Evolutionary conservation across 53 echinoderm and acorn worm species (phyloP).

Genomic region (Holothuria leucospilota): DNA sequence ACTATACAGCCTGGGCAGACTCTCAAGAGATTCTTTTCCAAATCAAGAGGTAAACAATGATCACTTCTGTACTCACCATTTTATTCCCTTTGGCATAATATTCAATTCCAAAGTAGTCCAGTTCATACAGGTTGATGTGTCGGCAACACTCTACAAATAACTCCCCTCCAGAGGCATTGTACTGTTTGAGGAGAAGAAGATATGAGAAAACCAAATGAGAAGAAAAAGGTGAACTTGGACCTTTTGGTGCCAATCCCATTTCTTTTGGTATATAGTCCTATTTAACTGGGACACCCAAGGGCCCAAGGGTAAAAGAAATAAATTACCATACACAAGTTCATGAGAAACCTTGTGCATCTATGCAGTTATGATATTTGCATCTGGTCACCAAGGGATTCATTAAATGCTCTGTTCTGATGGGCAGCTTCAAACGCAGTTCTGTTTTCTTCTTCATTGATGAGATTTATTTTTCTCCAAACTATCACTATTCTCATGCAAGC

Average conservation of each 20-base stretch:
- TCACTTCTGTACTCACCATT: slow-evolving; percentile 68
- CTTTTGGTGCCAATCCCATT: background rate
- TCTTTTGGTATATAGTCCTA: background rate
- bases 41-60: slow-evolving; percentile 14
- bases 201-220: background rate
- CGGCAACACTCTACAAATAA: slow-evolving; percentile 91
- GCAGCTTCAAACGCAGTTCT: no score
- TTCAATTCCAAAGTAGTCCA: slow-evolving; percentile 96
- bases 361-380: no score
- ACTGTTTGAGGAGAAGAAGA: slow-evolving; percentile 60
- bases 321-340: no score
- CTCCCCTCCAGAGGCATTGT: slow-evolving; percentile 80
- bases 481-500: no score
- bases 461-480: no score
- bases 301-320: no score
- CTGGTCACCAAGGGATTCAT: no score
- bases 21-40: slow-evolving; percentile 16
- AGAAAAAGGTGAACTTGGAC: background rate
- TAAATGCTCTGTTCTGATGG: no score
- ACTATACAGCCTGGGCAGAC: background rate
- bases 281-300: background rate
- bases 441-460: no score
- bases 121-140: slow-evolving; percentile 86
- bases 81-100: slow-evolving; percentile 88
- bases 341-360: no score